Conservation (phyloP, 2,797 vertebrate species). For the Myioborus melanocephalus region DNA sequence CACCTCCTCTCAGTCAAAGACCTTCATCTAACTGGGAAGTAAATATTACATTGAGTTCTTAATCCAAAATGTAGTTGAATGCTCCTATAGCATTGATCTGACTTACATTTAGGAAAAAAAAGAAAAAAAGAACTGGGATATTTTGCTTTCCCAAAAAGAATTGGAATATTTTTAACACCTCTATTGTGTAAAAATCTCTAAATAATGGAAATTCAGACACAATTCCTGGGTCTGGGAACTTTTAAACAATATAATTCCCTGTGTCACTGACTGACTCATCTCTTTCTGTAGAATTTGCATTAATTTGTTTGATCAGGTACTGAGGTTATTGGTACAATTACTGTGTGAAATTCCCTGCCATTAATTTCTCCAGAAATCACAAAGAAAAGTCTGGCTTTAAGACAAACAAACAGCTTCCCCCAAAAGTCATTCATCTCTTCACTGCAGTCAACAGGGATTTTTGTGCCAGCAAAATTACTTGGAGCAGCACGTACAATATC, state of each 20-base stretch:
- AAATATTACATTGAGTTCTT: not conserved
- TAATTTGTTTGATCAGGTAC: not conserved
- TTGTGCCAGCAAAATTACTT: not conserved
- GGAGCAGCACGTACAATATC: not conserved
- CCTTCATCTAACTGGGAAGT: not conserved
- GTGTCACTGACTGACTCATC: not conserved
- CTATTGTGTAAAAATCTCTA: not conserved
- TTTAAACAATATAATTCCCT: not conserved
- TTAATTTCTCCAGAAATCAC: not conserved
- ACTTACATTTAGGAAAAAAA: not conserved
- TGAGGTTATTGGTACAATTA: not conserved
- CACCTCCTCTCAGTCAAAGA: not conserved
- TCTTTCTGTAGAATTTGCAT: not conserved
- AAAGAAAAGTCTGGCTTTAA: not conserved
- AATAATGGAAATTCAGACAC: not conserved
- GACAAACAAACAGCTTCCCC: not conserved
- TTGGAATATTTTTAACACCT: not conserved
- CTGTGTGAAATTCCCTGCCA: not conserved
- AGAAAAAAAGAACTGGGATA: not conserved
- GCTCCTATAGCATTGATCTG: fast-evolving
- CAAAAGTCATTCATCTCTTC: not conserved
- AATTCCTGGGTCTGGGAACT: not conserved
- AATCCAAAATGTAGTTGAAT: not conserved
- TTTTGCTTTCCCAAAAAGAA: not conserved
- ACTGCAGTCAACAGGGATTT: not conserved